Evolutionary conservation across 23 tunicate species (phyloP).

Genomic region (Halocynthia aurantium): DNA sequence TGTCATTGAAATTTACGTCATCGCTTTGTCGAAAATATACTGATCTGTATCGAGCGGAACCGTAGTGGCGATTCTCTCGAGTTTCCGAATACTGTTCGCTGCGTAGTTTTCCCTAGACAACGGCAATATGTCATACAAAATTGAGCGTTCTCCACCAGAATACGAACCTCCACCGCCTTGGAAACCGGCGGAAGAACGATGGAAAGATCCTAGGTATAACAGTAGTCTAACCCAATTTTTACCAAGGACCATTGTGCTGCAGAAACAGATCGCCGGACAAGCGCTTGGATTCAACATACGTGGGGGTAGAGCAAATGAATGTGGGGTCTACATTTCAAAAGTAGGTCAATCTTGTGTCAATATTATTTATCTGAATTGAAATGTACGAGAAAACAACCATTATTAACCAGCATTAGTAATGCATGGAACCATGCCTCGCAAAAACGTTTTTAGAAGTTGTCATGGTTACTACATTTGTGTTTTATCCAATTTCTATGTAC

Average conservation of each 20-base stretch:
- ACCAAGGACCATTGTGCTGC: constrained; percentile 37
- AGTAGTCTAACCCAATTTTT: constrained; percentile 60
- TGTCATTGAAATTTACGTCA: too few relatives aligned
- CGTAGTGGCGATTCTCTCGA: too few relatives aligned
- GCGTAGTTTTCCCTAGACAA: background rate
- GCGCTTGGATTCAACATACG: constrained; percentile 77
- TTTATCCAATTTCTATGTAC: background rate
- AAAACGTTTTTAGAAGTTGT: too few relatives aligned
- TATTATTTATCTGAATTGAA: background rate
- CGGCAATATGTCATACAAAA: background rate
- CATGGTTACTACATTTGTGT: background rate
- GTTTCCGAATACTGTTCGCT: background rate
- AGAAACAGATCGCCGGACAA: constrained; percentile 29
- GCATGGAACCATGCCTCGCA: too few relatives aligned
- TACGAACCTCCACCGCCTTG: constrained; percentile 84
- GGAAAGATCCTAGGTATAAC: constrained; percentile 69
- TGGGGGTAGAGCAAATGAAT: constrained; percentile 75
- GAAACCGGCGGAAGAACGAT: constrained; percentile 64
- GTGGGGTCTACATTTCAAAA: constrained; percentile 81
- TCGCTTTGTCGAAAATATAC: too few relatives aligned
- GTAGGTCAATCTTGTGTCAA: constrained; percentile 12
- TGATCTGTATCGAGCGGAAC: too few relatives aligned
- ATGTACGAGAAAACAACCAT: too few relatives aligned
- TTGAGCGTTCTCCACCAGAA: constrained; percentile 28
- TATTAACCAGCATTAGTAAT: too few relatives aligned